Conservation (phyloP, 2,888 invertebrate genomes). For the Mechanitis messenoides region DNA sequence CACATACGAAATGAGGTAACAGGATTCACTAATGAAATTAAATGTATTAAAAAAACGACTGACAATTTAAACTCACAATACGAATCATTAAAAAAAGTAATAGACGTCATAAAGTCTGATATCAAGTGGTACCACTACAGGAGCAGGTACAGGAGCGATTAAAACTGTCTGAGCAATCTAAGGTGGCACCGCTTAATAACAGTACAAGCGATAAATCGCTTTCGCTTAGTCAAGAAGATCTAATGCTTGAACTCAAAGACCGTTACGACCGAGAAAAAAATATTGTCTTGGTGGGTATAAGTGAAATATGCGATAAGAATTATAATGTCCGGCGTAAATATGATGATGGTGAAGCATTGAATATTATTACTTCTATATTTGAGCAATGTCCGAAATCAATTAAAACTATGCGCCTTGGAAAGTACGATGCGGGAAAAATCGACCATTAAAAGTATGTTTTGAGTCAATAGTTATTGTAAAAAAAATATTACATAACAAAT, state of each 20-base stretch:
- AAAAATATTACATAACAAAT: slow-evolving; percentile 26
- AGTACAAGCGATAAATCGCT: slow-evolving; percentile 16
- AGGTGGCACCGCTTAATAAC: too few species aligned
- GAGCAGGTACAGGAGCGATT: too few species aligned
- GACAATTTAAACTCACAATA: slow-evolving; percentile 16
- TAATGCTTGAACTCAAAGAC: slow-evolving; percentile 32
- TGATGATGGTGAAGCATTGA: slow-evolving; percentile 23
- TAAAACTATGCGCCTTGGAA: slow-evolving; percentile 30
- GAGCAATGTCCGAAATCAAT: slow-evolving; percentile 26
- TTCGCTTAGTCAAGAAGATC: slow-evolving; percentile 21
- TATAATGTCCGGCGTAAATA: slow-evolving; percentile 16
- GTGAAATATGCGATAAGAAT: slow-evolving; percentile 26
- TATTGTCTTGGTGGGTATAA: slow-evolving; percentile 31
- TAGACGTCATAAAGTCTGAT: slow-evolving; percentile 21
- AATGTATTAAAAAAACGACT: slow-evolving; percentile 13
- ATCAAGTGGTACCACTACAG: too few species aligned
- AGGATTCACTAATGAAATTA: slow-evolving; percentile 17
- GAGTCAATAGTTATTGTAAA: slow-evolving; percentile 21
- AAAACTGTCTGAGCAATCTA: too few species aligned
- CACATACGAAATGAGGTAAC: slow-evolving; percentile 19
- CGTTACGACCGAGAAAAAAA: slow-evolving; percentile 31
- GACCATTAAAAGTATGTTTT: slow-evolving; percentile 31
- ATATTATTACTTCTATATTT: slow-evolving; percentile 16
- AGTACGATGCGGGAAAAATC: slow-evolving; percentile 26
- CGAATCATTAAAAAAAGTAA: slow-evolving; percentile 21